phyloP scores from a whole-genome alignment of 2,797 vertebrate genomes.

The Lithobates pipiens region DNA sequence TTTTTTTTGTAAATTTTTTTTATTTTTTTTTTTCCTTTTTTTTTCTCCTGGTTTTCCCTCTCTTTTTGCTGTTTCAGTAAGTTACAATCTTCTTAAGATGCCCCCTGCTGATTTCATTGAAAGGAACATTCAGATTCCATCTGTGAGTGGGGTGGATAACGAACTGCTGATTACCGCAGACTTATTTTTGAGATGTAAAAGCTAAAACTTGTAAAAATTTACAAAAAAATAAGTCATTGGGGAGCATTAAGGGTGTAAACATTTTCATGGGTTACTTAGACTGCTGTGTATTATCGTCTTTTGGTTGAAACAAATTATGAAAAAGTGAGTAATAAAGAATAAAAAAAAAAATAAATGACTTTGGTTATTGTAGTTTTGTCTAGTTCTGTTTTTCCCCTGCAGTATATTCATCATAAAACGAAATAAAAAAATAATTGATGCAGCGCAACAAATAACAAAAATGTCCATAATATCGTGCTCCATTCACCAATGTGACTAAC shows the following conservation, averaged over 20 bases:
- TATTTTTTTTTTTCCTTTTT: constrained; percentile 53
- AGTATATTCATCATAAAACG: too few relatives aligned
- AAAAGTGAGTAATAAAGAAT: constrained; percentile 92
- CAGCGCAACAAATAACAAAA: too few relatives aligned
- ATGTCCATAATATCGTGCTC: too few relatives aligned
- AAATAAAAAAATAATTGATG: too few relatives aligned
- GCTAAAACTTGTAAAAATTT: constrained; percentile 71
- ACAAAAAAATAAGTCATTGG: constrained; percentile 76
- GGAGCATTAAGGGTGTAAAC: constrained; percentile 91
- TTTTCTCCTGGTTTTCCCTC: constrained; percentile 54
- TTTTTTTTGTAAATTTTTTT: constrained; percentile 68
- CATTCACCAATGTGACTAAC: too few relatives aligned
- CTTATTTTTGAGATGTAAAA: constrained; percentile 85
- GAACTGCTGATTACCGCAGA: constrained; percentile 78
- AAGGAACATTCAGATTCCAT: constrained; percentile 65
- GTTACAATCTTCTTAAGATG: constrained; percentile 72
- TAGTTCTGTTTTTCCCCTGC: too few relatives aligned
- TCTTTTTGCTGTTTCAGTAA: constrained; percentile 69
- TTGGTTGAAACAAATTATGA: constrained; percentile 95
- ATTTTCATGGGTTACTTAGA: constrained; percentile 96
- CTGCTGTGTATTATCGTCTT: constrained; percentile 97
- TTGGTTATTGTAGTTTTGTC: too few relatives aligned
- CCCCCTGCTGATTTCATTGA: constrained; percentile 68
- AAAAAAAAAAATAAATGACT: constrained; percentile 74
- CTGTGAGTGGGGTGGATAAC: constrained; percentile 69